A percentile compares a stretch with the other conserved stretches of the same genome.
These are phyloP conservation scores for Sylvilagus floridanus DNA, from an alignment of 2,797 vertebrate genomes.

Conservation along the genomic window DNA sequence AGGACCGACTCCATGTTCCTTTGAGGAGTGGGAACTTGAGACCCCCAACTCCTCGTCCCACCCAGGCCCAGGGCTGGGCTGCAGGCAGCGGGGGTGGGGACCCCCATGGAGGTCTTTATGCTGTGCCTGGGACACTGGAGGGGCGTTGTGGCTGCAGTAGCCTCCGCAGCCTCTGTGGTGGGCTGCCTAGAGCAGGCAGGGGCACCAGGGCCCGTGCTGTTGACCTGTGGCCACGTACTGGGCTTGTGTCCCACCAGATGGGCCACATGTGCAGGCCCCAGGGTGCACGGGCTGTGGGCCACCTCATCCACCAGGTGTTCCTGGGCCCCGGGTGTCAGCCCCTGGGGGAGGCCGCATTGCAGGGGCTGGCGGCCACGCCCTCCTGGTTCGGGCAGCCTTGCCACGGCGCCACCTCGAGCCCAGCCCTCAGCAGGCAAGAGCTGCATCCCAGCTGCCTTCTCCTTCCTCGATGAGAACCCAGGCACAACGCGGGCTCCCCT, in stretches of 20 bases:
- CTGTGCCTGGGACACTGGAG: not conserved
- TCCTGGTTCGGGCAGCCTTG: not conserved
- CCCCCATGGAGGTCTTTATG: not conserved
- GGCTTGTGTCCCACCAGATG: not conserved
- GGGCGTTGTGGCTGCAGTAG: not conserved
- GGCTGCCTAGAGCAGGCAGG: too few species aligned
- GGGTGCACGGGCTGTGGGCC: too few species aligned
- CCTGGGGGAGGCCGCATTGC: rapidly evolving
- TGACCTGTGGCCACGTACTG: not conserved
- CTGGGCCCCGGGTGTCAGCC: too few species aligned
- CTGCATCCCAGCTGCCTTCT: rapidly evolving
- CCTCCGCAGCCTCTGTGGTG: too few species aligned
- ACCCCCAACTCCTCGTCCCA: too few species aligned
- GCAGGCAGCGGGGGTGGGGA: not conserved
- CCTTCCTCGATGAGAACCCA: not conserved
- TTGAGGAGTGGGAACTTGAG: not conserved
- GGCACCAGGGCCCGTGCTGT: not conserved
- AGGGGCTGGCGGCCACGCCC: too few species aligned
- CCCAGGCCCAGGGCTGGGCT: not conserved
- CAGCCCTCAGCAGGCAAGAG: too few species aligned
- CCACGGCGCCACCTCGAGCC: not conserved
- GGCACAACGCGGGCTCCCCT: not conserved
- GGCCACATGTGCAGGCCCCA: not conserved
- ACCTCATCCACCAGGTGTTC: not conserved
- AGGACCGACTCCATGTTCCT: not conserved